Percentiles rank a stretch among this genome's conserved stretches.
phyloP scores from a whole-genome alignment of 2,113 vertebrate genomes.

The Andinoacara biseriatus region DNA sequence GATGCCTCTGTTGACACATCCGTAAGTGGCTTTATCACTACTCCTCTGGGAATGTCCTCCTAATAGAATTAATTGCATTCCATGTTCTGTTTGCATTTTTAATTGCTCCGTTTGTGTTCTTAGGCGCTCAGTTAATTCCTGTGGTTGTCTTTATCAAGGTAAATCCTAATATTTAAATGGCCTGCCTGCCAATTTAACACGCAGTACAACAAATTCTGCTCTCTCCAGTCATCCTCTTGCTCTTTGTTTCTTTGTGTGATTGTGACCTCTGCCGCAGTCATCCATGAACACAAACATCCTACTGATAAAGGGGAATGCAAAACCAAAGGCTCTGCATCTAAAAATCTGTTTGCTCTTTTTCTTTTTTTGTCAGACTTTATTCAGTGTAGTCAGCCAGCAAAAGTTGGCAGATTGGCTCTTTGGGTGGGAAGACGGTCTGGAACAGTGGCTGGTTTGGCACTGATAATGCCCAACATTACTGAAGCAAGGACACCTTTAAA shows the following conservation, averaged over 20 bases:
- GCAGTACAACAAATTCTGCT: neutral
- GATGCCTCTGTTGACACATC: constrained; percentile 59
- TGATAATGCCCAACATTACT: constrained; percentile 21
- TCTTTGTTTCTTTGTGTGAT: constrained; percentile 27
- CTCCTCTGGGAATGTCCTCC: constrained; percentile 61
- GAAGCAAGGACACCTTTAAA: constrained; percentile 54
- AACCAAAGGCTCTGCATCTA: constrained; percentile 32
- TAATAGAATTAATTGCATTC: constrained; percentile 71
- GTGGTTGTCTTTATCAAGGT: constrained; percentile 55
- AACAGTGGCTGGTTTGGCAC: constrained; percentile 39
- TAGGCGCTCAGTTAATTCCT: constrained; percentile 37
- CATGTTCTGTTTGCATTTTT: constrained; percentile 63
- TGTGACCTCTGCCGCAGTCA: constrained; percentile 47
- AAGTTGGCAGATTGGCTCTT: constrained; percentile 21
- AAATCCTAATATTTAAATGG: constrained; percentile 40
- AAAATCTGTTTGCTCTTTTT: constrained; percentile 27
- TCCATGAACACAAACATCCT: constrained; percentile 35
- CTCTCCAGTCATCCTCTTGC: constrained; percentile 29
- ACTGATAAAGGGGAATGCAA: constrained; percentile 47
- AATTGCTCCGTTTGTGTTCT: constrained; percentile 52
- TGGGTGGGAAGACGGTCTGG: constrained; percentile 31
- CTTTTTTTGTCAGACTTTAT: constrained; percentile 21
- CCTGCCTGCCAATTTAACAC: constrained; percentile 24
- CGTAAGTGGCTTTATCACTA: constrained; percentile 59
- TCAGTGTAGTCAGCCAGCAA: neutral